Conservation (phyloP, 2,797 vertebrate species). For the Zenarchopterus dispar region DNA sequence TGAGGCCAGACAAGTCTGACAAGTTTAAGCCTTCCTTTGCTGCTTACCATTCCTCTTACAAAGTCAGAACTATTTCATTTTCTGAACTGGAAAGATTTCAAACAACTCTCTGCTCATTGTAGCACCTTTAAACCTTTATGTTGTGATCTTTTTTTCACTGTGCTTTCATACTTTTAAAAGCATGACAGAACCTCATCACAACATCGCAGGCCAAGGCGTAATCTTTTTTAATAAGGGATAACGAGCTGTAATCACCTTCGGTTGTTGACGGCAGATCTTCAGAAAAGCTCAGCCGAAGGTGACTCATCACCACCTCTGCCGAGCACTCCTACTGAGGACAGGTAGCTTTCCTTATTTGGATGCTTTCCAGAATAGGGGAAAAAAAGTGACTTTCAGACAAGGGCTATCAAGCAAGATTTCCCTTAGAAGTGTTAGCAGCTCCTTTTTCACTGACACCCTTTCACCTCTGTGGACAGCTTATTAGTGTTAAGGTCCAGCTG, state of each 20-base stretch:
- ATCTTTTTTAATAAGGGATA: conserved; percentile 69
- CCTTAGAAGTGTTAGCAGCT: conserved; percentile 9
- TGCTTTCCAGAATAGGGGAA: conserved; percentile 28
- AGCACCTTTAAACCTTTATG: conserved; percentile 8
- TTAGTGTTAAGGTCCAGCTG: conserved; percentile 12
- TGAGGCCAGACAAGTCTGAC: conserved; percentile 19
- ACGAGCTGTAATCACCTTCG: conserved; percentile 71
- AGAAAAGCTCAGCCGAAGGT: conserved; percentile 54
- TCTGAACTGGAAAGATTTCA: conserved; percentile 4
- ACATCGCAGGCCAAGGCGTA: conserved; percentile 44
- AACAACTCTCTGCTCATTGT: conserved; percentile 2
- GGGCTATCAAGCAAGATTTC: conserved; percentile 10
- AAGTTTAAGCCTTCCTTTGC: neutral
- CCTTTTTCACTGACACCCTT: conserved; percentile 24
- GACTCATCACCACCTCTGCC: conserved; percentile 6
- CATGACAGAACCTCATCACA: conserved; percentile 24
- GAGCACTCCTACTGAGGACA: neutral
- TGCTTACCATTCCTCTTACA: conserved; percentile 9
- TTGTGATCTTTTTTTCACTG: neutral
- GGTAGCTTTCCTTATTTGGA: conserved; percentile 25
- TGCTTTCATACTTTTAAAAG: conserved; percentile 38
- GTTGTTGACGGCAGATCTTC: conserved; percentile 57
- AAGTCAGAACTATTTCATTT: neutral
- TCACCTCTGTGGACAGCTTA: too few relatives aligned
- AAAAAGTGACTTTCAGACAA: conserved; percentile 22